phyloP scores from a whole-genome alignment of 2,113 vertebrate species.

The Mugil cephalus region DNA sequence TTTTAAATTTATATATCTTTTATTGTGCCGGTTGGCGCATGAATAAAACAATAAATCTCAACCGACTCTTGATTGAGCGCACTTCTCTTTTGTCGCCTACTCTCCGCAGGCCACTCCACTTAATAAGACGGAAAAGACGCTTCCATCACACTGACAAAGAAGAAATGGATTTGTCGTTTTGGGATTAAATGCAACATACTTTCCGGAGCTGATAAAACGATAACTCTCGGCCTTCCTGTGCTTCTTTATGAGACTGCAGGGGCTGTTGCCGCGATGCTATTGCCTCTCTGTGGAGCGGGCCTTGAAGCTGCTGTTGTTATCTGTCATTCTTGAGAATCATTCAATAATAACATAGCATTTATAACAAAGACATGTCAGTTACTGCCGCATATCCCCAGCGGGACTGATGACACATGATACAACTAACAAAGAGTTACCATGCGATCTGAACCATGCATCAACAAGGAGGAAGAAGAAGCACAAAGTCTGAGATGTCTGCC shows the following conservation, averaged over 20 bases:
- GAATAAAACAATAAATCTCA: conserved; percentile 45
- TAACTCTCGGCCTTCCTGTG: conserved; percentile 31
- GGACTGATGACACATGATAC: conserved; percentile 26
- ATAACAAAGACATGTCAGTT: conserved; percentile 26
- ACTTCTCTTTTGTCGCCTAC: conserved; percentile 25
- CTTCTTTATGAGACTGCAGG: conserved; percentile 31
- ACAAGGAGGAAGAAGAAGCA: conserved; percentile 24
- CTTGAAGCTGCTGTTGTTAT: conserved; percentile 25
- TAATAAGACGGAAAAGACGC: conserved; percentile 53
- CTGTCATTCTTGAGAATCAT: conserved; percentile 26
- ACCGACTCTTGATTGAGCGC: conserved; percentile 36
- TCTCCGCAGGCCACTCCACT: conserved; percentile 52
- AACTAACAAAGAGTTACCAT: conserved; percentile 25
- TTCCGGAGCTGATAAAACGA: conserved; percentile 47
- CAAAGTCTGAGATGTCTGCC: conserved; percentile 14
- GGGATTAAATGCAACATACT: conserved; percentile 44
- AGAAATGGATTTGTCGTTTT: conserved; percentile 49
- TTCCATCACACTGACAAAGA: conserved; percentile 57
- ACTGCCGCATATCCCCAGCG: conserved; percentile 26
- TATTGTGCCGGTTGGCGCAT: conserved; percentile 6
- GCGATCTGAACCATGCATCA: conserved; percentile 26
- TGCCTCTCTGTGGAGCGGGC: conserved; percentile 15
- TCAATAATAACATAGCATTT: conserved; percentile 19
- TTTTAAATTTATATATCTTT: background rate
- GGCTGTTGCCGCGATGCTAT: conserved; percentile 7